Percentiles rank a stretch among this genome's conserved stretches.
Evolutionary conservation across 2,113 vertebrate genomes (phyloP).

Genomic region (Odontophorus gujanensis): DNA sequence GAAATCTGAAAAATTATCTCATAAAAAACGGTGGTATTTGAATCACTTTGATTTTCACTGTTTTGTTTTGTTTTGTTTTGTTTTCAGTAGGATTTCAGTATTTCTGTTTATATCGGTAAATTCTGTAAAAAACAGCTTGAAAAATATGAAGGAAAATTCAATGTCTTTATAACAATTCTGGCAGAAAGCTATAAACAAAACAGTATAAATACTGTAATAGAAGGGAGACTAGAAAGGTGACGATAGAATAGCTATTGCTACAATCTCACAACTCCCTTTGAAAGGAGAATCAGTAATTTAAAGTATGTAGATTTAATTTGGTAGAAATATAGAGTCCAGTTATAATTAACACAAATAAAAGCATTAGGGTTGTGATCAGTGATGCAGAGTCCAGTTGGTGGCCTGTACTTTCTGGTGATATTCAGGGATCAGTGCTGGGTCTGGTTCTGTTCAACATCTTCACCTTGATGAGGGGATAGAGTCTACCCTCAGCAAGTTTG

Average conservation of each 20-base stretch:
- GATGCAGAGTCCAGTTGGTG: too few relatives aligned
- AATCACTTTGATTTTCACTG: background rate
- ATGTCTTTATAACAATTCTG: background rate
- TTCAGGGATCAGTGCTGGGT: too few relatives aligned
- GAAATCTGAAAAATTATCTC: background rate
- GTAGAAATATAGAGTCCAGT: background rate
- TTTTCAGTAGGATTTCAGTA: background rate
- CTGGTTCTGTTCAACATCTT: too few relatives aligned
- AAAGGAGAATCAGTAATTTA: background rate
- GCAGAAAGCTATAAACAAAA: background rate
- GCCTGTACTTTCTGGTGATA: too few relatives aligned
- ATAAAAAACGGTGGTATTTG: background rate
- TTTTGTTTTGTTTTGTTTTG: accelerated
- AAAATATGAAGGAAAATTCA: background rate
- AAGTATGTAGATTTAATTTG: background rate
- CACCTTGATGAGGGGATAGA: too few relatives aligned
- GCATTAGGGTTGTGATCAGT: too few relatives aligned
- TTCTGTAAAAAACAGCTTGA: background rate
- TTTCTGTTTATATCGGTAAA: background rate
- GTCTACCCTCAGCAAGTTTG: too few relatives aligned
- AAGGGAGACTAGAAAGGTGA: background rate
- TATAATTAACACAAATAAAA: background rate
- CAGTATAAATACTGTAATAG: background rate
- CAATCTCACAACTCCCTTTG: background rate
- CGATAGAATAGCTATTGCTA: background rate